Evolutionary conservation across 2,797 vertebrate genomes (phyloP).

Genomic region (Thaleichthys pacificus): DNA sequence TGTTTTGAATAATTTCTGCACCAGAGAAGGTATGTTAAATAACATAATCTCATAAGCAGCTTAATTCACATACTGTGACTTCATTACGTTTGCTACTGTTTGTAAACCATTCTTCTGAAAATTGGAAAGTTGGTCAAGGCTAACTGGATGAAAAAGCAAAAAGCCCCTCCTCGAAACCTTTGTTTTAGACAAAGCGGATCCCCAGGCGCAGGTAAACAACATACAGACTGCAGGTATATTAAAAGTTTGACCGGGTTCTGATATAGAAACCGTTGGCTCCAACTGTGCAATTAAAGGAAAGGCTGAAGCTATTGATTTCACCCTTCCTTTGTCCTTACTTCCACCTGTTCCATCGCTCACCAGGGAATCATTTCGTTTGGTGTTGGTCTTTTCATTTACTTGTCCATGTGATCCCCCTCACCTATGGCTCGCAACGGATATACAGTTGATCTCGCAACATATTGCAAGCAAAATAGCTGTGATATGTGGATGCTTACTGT

Average conservation of each 20-base stretch:
- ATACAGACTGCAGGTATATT: constrained; percentile 70
- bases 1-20: constrained; percentile 75
- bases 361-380: constrained; percentile 55
- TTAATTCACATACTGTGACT: constrained; percentile 77
- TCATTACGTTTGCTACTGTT: constrained; percentile 72
- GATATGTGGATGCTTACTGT: neutral
- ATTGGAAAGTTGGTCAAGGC: constrained; percentile 48
- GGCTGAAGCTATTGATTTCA: constrained; percentile 74
- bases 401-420: constrained; percentile 3
- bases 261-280: constrained; percentile 72
- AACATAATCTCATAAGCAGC: constrained; percentile 77
- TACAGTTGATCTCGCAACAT: neutral
- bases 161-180: constrained; percentile 39
- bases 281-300: constrained; percentile 67
- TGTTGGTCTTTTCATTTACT: constrained; percentile 7
- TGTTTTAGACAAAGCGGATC: constrained; percentile 51
- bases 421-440: neutral
- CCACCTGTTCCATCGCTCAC: constrained; percentile 67
- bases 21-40: constrained; percentile 71
- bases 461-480: neutral
- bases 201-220: constrained; percentile 40
- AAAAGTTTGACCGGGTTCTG: constrained; percentile 72
- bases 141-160: constrained; percentile 41
- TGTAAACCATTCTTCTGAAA: constrained; percentile 67
- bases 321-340: constrained; percentile 69